A percentile compares a stretch with the other conserved stretches of the same genome.
phyloP scores from a whole-genome alignment of 1,140 invertebrate genomes.

The Rhagoletis zephyria region DNA sequence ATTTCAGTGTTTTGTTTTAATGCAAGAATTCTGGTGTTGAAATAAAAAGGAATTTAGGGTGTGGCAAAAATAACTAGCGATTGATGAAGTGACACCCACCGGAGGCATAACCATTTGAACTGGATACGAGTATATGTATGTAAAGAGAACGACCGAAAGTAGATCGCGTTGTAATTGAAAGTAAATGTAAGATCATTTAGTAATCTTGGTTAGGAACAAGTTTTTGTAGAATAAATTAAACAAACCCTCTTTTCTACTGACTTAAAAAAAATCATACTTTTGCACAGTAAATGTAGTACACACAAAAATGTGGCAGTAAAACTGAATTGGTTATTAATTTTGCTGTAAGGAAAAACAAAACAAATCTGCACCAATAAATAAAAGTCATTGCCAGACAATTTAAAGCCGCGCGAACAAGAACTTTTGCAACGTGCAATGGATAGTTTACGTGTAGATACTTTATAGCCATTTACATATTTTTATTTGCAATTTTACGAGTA shows the following conservation, averaged over 20 bases:
- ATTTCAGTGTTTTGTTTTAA: too few relatives aligned
- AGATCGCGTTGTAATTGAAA: background rate
- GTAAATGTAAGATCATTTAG: background rate
- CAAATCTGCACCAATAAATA: background rate
- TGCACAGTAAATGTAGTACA: too few relatives aligned
- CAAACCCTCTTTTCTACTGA: too few relatives aligned
- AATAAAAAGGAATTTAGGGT: background rate
- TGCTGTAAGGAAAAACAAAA: background rate
- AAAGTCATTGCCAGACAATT: constrained; percentile 16
- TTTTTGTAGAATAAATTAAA: background rate
- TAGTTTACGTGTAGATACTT: background rate
- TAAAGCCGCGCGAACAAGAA: background rate
- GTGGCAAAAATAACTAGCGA: constrained; percentile 7
- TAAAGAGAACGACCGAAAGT: constrained; percentile 30
- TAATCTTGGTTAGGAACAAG: background rate
- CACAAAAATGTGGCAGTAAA: background rate
- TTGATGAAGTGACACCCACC: constrained; percentile 29
- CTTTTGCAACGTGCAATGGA: background rate
- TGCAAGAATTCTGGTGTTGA: background rate
- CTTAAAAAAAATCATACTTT: too few relatives aligned
- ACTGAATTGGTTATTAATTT: background rate
- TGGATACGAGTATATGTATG: background rate
- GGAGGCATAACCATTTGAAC: background rate
- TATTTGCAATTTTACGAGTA: background rate
- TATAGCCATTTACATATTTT: background rate